Evolutionary conservation across 2,888 invertebrate species (phyloP), one percentile per base, ranked within the genome.

Genomic region (Zygaena filipendulae): DNA sequence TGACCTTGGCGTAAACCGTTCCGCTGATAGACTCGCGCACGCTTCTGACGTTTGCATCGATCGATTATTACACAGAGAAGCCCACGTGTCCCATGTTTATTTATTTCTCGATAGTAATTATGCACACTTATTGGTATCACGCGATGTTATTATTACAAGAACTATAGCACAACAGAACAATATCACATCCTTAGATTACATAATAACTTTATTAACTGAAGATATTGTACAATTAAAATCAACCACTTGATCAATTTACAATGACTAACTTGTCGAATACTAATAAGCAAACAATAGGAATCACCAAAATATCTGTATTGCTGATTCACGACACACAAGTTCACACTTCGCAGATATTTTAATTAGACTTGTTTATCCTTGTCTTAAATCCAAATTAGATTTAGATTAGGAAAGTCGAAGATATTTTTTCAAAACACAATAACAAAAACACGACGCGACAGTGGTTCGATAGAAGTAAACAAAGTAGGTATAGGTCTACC

Each of bases 401-500:
- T n/a, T 32, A 34, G 29, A 33, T 31, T 30, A 30, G 16, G 16
- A 16, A 16, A 16, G 4, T 7, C 46, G 49, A 54, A 52, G 49
- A 53, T 56, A 57, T 58, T 54, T 52, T 54, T 45, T 46, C 49
- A 4, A 16, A 16, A 43, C 57, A 74, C 71, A 74, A 72, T 64
- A 72, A 75, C 75, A 79, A 75, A 70, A 77, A 75, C 77, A 77
- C 68, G 69, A n/a, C n/a, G n/a, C n/a, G n/a, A n/a, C n/a, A n/a
- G n/a, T n/a, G n/a, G n/a, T n/a, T n/a, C n/a, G n/a, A 50, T 55
- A 48, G 58, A 70, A 71, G 77, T 77, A 79, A 77, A 77, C 77
- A 79, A 77, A 75, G 75, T 59, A 64, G 48, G 43, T 16, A 36
- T 47, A 45, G 22, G 30, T 43, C 40, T 70, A 16, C 16, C 16